These are phyloP conservation scores for Chymomyza fuscimana DNA, from an alignment of 2,888 invertebrate species.

Conservation along the genomic window DNA sequence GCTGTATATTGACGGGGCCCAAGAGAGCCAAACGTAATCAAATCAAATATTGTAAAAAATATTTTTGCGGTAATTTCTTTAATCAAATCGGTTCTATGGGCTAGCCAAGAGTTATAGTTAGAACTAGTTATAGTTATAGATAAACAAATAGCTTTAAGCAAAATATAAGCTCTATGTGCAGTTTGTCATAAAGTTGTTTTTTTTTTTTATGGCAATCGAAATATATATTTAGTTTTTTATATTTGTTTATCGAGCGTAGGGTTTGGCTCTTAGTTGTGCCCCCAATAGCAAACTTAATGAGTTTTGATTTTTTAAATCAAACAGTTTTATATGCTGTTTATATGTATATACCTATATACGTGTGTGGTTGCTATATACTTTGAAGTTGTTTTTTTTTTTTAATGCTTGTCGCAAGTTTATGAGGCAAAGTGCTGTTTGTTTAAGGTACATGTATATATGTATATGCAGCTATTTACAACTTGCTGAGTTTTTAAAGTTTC, in stretches of 20 bases:
- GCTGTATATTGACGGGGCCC: not conserved
- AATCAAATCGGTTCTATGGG: slow-evolving; percentile 39
- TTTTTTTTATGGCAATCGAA: not conserved
- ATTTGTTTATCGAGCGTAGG: not conserved
- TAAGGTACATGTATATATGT: not conserved
- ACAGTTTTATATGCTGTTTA: slow-evolving; percentile 59
- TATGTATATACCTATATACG: not conserved
- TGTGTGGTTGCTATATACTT: not conserved
- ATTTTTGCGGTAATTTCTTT: slow-evolving; percentile 39
- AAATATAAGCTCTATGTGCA: not conserved
- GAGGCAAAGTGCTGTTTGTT: not conserved
- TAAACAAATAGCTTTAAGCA: slow-evolving; percentile 10
- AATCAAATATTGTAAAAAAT: slow-evolving; percentile 40
- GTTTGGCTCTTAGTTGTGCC: slow-evolving; percentile 3
- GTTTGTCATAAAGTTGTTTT: not conserved
- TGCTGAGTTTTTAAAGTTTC: not conserved
- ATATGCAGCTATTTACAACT: not conserved
- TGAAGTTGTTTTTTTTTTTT: not conserved
- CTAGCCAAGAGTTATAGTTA: slow-evolving; percentile 1
- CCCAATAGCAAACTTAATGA: slow-evolving; percentile 50
- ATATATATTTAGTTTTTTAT: not conserved
- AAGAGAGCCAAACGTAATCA: slow-evolving; percentile 2
- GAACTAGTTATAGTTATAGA: slow-evolving; percentile 27
- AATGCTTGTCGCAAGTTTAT: not conserved
- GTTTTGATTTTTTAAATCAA: slow-evolving; percentile 65